phyloP scores from a whole-genome alignment of 2,797 vertebrate species.

The Xenopus petersii region DNA sequence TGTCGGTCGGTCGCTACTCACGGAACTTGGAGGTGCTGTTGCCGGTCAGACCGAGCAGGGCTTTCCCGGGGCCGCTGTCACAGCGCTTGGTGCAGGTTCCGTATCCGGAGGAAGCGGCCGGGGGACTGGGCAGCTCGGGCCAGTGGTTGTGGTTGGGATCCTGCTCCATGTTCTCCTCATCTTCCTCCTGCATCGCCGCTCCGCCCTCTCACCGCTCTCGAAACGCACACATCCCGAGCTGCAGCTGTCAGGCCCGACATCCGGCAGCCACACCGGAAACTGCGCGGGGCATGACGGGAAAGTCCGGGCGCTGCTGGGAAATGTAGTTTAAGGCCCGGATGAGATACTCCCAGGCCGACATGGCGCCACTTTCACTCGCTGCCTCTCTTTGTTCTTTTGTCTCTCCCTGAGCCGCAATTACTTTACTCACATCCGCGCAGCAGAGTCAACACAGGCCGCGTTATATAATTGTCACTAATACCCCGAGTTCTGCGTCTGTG shows the following conservation, averaged over 20 bases:
- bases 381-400: no score
- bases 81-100: conserved; percentile 62
- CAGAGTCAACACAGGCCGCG: no score
- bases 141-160: conserved; percentile 87
- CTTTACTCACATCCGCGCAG: no score
- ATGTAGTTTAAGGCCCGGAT: neutral
- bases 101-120: conserved; percentile 33
- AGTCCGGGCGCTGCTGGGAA: neutral
- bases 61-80: conserved; percentile 61
- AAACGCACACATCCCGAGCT: conserved; percentile 19
- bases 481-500: no score
- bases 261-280: conserved; percentile 49
- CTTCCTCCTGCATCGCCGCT: conserved; percentile 71
- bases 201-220: conserved; percentile 23
- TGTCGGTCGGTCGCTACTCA: conserved; percentile 65
- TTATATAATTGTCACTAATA: no score
- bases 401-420: no score
- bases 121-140: conserved; percentile 44
- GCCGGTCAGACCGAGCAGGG: conserved; percentile 72
- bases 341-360: no score
- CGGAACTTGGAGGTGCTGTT: conserved; percentile 86
- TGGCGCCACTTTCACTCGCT: no score
- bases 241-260: neutral
- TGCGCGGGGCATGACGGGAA: neutral
- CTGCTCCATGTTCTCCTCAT: conserved; percentile 80